Base-by-base conservation (phyloP, 2,113 vertebrate species). In the Tenebrosternarchus preto region DNA sequence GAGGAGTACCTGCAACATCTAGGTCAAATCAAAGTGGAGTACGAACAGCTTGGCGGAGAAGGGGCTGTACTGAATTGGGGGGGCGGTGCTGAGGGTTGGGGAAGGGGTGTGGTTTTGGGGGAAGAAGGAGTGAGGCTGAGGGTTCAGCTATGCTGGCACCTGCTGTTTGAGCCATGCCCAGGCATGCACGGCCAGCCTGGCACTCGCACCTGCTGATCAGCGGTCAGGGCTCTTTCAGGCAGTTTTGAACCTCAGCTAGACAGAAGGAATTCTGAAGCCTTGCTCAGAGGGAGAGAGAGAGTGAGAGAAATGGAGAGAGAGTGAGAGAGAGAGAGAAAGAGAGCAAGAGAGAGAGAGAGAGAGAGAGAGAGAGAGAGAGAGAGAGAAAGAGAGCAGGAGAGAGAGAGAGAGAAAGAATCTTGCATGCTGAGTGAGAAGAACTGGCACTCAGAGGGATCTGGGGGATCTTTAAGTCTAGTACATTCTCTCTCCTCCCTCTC, bases 121-220 rank as follows among this genome's bases (percentile, higher is more conserved):
- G 50, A 64, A 27, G 64, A 24, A 20, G 82, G 22, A 39, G 25
- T 55, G 19, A 20, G 56, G 43, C 11, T 78, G 27, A 46, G 16
- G 63, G 66, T 36, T 74, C 77, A 84, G 15, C 57, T 68, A 63
- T 73, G 84, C 69, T 83, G 79, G 77, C 87, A 88, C 87, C 85
- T 85, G 85, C 74, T 86, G 66, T 73, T 79, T 66, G 29, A 25
- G 59, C 80, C 81, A 81, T 85, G 81, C 76, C 6, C 79, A 82
- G 82, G 57, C 83, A 75, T 60, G 79, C 39, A 46, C 24, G 71
- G 64, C 66, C 31, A 72, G 82, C 15, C 27, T 80, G 59, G n/a
- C 24, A 2, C 46, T 67, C 31, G 76, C 43, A 50, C 43, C 43
- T 50, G 43, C 43, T 80, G 81, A 56, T 53, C 50, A 53, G 60